Conservation (phyloP, 2,113 vertebrate genomes). For the Syngnathoides biaculeatus region DNA sequence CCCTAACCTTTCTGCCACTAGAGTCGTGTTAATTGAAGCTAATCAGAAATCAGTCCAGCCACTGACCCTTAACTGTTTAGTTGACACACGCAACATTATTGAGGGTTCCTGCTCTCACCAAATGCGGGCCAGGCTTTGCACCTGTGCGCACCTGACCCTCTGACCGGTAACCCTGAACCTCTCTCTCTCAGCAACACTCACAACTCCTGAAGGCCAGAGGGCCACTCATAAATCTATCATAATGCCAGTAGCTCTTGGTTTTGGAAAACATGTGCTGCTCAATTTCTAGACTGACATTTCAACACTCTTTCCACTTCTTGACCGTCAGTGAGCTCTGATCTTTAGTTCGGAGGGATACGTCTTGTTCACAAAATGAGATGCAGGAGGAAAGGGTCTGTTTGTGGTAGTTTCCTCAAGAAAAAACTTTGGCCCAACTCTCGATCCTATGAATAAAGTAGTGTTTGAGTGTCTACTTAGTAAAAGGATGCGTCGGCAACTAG, state of each 20-base stretch:
- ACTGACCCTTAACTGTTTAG: constrained; percentile 59
- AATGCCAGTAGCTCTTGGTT: constrained; percentile 54
- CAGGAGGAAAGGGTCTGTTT: neutral
- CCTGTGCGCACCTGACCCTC: constrained; percentile 40
- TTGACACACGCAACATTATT: constrained; percentile 55
- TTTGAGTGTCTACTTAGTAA: constrained; percentile 1
- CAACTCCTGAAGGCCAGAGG: constrained; percentile 44
- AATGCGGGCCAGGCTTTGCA: constrained; percentile 47
- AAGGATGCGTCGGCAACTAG: constrained; percentile 10
- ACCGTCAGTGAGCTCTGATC: constrained; percentile 18
- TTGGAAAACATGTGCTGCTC: constrained; percentile 16
- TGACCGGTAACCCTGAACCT: constrained; percentile 56
- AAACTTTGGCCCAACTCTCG: constrained; percentile 9
- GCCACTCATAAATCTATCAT: constrained; percentile 65
- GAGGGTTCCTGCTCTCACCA: constrained; percentile 49
- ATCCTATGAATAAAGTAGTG: too few relatives aligned
- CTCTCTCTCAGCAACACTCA: constrained; percentile 50
- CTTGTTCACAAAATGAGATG: constrained; percentile 18
- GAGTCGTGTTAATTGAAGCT: constrained; percentile 14
- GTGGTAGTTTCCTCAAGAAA: constrained; percentile 9
- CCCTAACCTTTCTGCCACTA: constrained; percentile 32
- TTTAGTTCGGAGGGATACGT: constrained; percentile 22
- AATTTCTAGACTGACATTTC: constrained; percentile 19
- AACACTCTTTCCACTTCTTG: constrained; percentile 16
- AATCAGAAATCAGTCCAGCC: constrained; percentile 15